Conservation (phyloP, 2,113 vertebrate species). For the Nesospiza acunhae region DNA sequence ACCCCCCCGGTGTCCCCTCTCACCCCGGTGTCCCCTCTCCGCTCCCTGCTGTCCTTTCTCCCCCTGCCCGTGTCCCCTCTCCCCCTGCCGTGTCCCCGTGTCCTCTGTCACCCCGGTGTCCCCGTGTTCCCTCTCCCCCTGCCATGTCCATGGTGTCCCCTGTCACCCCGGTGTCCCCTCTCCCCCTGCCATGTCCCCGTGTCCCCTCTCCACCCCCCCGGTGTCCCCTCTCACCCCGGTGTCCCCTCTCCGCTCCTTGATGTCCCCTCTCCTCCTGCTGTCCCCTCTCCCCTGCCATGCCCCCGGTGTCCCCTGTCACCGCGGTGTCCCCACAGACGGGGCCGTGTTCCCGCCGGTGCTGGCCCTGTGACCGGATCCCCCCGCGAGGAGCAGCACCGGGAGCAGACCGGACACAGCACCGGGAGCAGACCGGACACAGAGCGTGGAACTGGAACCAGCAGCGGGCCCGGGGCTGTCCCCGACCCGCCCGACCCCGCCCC, state of each 20-base stretch:
- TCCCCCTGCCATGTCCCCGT: not conserved
- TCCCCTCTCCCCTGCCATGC: not conserved
- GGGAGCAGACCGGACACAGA: too few relatives aligned
- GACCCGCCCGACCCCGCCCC: not conserved
- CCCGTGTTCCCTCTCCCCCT: too few relatives aligned
- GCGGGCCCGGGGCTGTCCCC: not conserved
- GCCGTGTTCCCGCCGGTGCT: slow-evolving; percentile 10
- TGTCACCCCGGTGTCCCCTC: not conserved
- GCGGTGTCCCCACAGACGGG: not conserved
- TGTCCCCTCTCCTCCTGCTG: too few relatives aligned
- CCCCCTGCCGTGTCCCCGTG: too few relatives aligned
- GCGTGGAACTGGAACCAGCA: not conserved
- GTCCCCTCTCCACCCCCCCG: not conserved
- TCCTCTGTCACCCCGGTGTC: not conserved
- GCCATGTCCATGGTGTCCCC: too few relatives aligned
- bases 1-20: too few relatives aligned
- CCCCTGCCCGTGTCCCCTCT: too few relatives aligned
- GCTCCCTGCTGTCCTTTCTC: too few relatives aligned
- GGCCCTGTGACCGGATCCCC: not conserved
- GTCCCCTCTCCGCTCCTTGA: too few relatives aligned
- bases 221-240: too few relatives aligned
- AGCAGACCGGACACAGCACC: not conserved
- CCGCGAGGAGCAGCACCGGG: not conserved
- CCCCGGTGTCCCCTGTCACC: too few relatives aligned
- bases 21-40: not conserved